Evolutionary conservation across 2,113 vertebrate genomes (phyloP).

Genomic region (Dermatemys mawii): DNA sequence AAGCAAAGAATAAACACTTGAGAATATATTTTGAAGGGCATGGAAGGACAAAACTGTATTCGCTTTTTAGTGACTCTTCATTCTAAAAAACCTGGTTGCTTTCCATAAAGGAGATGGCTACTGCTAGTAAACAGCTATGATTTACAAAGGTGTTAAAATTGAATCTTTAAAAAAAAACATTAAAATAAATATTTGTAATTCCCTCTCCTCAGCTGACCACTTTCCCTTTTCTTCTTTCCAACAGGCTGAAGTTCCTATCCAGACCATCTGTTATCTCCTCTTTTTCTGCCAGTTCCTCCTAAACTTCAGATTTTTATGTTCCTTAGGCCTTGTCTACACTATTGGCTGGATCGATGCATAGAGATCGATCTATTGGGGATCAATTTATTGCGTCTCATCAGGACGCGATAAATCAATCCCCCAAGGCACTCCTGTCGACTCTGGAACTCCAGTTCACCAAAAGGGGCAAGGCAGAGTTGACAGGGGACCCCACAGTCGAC

Average conservation of each 20-base stretch:
- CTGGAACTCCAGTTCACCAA: too few species aligned
- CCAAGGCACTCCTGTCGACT: too few species aligned
- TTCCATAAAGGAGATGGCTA: background rate
- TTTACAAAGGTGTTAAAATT: conserved; percentile 5
- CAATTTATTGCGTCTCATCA: too few species aligned
- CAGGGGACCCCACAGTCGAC: too few species aligned
- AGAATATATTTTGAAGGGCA: background rate
- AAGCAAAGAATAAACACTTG: background rate
- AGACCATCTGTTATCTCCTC: background rate
- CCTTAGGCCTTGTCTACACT: too few species aligned
- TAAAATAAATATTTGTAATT: background rate
- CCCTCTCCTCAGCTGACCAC: fast-evolving
- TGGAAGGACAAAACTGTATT: background rate
- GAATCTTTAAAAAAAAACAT: background rate
- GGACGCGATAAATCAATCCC: too few species aligned
- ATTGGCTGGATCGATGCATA: too few species aligned
- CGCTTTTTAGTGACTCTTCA: background rate
- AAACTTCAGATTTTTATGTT: too few species aligned
- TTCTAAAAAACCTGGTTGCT: background rate
- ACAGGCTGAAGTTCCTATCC: background rate
- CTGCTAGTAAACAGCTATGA: conserved; percentile 1
- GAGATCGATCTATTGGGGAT: too few species aligned
- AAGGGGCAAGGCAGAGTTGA: too few species aligned
- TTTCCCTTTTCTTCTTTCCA: background rate
- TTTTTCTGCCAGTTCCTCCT: background rate